These are phyloP conservation scores for Cichladusa arquata DNA, from an alignment of 2,113 vertebrate genomes.

Conservation along the genomic window DNA sequence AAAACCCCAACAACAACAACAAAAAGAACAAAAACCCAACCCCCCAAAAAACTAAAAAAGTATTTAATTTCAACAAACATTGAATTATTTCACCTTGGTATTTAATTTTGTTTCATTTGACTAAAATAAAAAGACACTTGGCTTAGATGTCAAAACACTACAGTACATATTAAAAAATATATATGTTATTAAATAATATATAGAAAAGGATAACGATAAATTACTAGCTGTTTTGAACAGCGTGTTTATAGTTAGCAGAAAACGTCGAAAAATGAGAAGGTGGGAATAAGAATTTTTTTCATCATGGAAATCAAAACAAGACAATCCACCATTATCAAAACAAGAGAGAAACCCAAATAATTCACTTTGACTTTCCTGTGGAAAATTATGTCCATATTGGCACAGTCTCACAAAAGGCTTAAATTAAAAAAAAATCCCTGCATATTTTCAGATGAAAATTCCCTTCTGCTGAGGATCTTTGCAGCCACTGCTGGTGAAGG, in stretches of 20 bases:
- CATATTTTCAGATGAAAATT: background rate
- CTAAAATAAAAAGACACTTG: constrained; percentile 12
- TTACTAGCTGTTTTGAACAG: background rate
- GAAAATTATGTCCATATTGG: background rate
- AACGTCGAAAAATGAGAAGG: background rate
- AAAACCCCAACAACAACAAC: background rate
- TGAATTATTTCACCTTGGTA: background rate
- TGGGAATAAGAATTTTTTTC: background rate
- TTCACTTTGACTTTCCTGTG: background rate
- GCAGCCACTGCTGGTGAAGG: background rate
- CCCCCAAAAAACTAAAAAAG: background rate
- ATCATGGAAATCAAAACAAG: constrained; percentile 19
- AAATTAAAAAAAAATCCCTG: background rate
- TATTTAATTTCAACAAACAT: background rate
- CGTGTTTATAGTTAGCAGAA: background rate
- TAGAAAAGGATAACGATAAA: background rate
- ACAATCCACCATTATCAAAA: constrained; percentile 11
- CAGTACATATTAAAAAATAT: background rate
- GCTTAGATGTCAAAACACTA: constrained; percentile 4
- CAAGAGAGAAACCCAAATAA: background rate
- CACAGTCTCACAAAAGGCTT: background rate
- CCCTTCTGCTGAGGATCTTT: background rate
- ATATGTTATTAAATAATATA: background rate
- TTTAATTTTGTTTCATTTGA: background rate
- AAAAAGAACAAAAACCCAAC: too few relatives aligned